Evolutionary conservation across 1,140 invertebrate genomes (phyloP), one percentile per base, ranked within the genome.

Genomic region (Venustaconcha ellipsiformis): DNA sequence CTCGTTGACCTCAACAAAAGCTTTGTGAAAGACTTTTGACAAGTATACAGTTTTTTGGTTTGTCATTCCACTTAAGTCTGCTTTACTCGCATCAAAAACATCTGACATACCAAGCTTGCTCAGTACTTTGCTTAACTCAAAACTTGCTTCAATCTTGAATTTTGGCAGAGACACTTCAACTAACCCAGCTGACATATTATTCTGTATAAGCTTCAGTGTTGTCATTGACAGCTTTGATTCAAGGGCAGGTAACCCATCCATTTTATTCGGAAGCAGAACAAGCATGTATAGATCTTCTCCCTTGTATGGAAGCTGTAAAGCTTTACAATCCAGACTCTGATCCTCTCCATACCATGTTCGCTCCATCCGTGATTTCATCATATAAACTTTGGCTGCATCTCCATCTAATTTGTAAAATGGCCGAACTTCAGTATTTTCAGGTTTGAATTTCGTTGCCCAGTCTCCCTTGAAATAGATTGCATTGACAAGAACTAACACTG

Each of bases 381-480:
- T 85, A 23, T 93, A 67, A 48, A 83, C 76, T n/a, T 78, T 67
- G 14, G 71, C 26, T 15, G 57, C 63, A 3, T 77, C 66, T 8
- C 63, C 37, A 67, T 70, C 64, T 14, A 69, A 4, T 14, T 79
- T 30, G 74, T 78, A 66, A 90, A 91, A 91, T 15, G 72, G 71
- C 23, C 80, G 69, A 57, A 75, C 70, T 74, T 88, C 91, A 0
- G 94, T 95, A 15, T 84, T 80, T 11, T 84, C 85, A 0, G 87
- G 79, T 14, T 93, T 88, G 81, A 96, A 96, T 66, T 93, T 92
- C 55, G 91, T 90, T 71, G 94, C 91, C 95, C 95, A 96, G 72
- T 92, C 91, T 14, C 92, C 94, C 80, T 93, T 94, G 74, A 96
- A 96, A 76, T 95, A 95, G 8, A 95, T 86, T 0, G 94, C 94